Evolutionary conservation across 2,888 invertebrate genomes (phyloP).

Genomic region (Stenichneumon culpator): DNA sequence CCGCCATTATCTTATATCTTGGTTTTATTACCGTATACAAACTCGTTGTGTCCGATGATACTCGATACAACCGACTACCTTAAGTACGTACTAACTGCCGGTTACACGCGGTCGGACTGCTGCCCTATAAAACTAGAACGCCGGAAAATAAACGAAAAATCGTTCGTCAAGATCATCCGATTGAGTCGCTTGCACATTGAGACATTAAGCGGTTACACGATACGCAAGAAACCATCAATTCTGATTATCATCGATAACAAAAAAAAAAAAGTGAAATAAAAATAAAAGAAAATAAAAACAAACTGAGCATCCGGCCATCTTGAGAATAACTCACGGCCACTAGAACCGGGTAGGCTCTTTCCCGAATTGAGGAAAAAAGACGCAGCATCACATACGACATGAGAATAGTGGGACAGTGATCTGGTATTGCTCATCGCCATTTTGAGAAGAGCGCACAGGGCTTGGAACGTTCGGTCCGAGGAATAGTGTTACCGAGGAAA

Average conservation of each 20-base stretch:
- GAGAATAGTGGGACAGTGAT: conserved; percentile 49
- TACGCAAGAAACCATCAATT: conserved; percentile 23
- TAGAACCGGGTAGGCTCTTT: background rate
- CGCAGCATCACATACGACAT: conserved; percentile 7
- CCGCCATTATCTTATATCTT: conserved; percentile 7
- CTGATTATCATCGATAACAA: conserved; percentile 35
- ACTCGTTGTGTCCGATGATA: conserved; percentile 7
- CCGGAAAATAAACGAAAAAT: background rate
- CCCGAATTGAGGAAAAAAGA: background rate
- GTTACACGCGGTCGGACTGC: conserved; percentile 66
- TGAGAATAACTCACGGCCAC: background rate
- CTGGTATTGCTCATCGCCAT: conserved; percentile 64
- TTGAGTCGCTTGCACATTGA: conserved; percentile 35
- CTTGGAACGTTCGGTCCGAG: conserved; percentile 35
- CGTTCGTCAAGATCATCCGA: conserved; percentile 52
- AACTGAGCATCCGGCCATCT: background rate
- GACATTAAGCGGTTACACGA: conserved; percentile 47
- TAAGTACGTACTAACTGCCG: conserved; percentile 74
- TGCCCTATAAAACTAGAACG: background rate
- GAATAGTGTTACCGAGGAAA: conserved; percentile 55
- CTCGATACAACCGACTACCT: conserved; percentile 5
- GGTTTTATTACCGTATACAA: background rate
- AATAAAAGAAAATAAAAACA: background rate
- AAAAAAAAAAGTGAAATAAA: conserved; percentile 11
- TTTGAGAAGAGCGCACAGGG: conserved; percentile 52